A percentile compares a stretch with the other conserved stretches of the same genome.
Conservation (phyloP, 2,888 invertebrate species). For the Allygus modestus region DNA sequence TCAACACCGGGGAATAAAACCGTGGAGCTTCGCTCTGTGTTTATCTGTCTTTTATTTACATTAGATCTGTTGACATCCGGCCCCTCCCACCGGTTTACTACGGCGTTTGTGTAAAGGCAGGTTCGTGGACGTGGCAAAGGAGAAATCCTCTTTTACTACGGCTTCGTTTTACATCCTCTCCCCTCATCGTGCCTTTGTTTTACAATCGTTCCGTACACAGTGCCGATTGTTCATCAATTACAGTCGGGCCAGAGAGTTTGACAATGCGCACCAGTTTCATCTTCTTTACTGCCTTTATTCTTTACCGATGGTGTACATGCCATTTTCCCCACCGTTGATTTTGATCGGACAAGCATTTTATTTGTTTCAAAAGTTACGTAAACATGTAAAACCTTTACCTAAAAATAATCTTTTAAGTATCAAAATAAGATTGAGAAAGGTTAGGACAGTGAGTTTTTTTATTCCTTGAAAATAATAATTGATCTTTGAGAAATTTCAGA, state of each 20-base stretch:
- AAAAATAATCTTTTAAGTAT: no score
- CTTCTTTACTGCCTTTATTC: constrained; percentile 1
- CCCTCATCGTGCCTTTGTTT: constrained; percentile 30
- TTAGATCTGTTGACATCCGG: constrained; percentile 37
- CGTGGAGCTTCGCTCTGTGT: not conserved
- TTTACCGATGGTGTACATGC: not conserved
- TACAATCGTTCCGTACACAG: constrained; percentile 30
- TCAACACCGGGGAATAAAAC: constrained; percentile 11
- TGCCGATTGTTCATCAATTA: constrained; percentile 46
- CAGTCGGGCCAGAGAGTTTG: not conserved
- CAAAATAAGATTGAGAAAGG: no score
- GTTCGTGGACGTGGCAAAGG: constrained; percentile 48
- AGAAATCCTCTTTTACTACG: constrained; percentile 39
- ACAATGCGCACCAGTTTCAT: not conserved
- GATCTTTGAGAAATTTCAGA: no score
- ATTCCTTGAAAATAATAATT: no score
- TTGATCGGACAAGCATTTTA: no score
- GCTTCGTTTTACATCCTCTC: constrained; percentile 42
- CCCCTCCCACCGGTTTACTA: constrained; percentile 1
- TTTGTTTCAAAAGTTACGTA: no score
- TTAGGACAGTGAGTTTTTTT: no score
- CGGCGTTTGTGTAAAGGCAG: constrained; percentile 39
- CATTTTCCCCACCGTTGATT: no score
- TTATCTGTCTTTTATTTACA: constrained; percentile 55
- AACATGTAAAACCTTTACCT: no score